Evolutionary conservation across 2,113 vertebrate species (phyloP), one percentile per base, ranked within the genome.

Genomic region (Macheiramphus alcinus): DNA sequence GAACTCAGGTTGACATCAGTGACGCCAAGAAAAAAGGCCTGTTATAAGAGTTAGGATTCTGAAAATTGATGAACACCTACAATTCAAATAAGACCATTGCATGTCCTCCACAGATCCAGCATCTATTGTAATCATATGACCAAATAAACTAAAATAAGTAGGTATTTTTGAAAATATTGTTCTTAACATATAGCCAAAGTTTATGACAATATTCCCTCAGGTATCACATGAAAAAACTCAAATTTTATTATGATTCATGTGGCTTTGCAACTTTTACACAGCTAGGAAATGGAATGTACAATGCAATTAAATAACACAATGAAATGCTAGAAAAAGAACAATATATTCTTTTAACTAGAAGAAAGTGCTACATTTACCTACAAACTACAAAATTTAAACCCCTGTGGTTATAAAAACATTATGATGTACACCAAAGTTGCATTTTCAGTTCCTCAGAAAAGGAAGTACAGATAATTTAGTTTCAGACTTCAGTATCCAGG

Each of bases 171-270:
- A 80, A 88, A 92, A 56, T 68, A 83, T 68, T 89, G 2, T 87
- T 80, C 40, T 88, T 70, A 63, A n/a, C 38, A 67, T 74, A 62
- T 76, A 94, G 74, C 26, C 34, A 63, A 72, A 93, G 43, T 94
- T 71, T 86, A 16, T 29, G 48, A 74, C 42, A 79, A 55, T 68
- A 91, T 88, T 93, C 52, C 62, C 62, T 92, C 88, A 29, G 6
- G 13, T 82, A 76, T 80, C 32, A 6, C 18, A 6, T 42, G 23
- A 93, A 94, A 83, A 83, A 88, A n/a, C 38, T 89, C 92, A 86
- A 80, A 91, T 93, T 66, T 86, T 50, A 59, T 90, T 63, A 59
- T 65, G 68, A 96, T 89, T 95, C 93, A 81, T 86, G 59, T 87
- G 92, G 13, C 50, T 53, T 93, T 81, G 58, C 19, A 55, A 87